A percentile compares a stretch with the other conserved stretches of the same genome.
These are phyloP conservation scores for rat (Rattus norvegicus) DNA, from an alignment of 2,113 vertebrate genomes.

Conservation along the genomic window GRCr8 NC_086025.1:36129001-36129500, in stretches of 20 bases:
- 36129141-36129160: background rate
- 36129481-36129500: background rate
- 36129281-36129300: background rate
- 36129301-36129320: background rate
- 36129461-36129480: background rate
- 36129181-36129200: background rate
- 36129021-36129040: background rate
- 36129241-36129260: background rate
- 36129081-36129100: background rate
- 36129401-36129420: background rate
- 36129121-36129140: background rate
- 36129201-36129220: conserved; percentile 1
- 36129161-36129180: background rate
- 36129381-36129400: background rate
- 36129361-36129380: background rate
- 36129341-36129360: background rate
- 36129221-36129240: background rate
- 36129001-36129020: background rate
- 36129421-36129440: background rate
- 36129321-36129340: background rate
- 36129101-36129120: conserved; percentile 1
- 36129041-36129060: background rate
- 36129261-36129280: background rate
- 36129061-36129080: background rate
- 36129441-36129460: background rate